Evolutionary conservation across 2,113 vertebrate genomes (phyloP).

Genomic region (Piprites chloris): DNA sequence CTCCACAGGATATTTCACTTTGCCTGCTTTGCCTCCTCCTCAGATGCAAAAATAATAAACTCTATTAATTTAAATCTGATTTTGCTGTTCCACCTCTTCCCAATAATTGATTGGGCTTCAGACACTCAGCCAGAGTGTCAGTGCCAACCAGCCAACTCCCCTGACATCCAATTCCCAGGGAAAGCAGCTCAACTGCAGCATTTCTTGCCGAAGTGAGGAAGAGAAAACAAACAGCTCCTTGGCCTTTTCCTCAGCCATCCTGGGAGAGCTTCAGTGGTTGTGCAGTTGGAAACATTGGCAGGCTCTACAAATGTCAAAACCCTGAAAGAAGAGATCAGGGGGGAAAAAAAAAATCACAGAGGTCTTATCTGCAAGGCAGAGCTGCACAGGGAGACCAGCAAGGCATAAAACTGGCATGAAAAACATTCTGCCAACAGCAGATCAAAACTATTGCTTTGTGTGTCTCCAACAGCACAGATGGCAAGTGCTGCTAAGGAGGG

Average conservation of each 20-base stretch:
- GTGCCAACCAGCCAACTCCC: neutral
- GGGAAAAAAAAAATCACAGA: neutral
- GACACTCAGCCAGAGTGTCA: neutral
- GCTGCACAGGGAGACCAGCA: neutral
- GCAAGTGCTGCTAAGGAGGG: neutral
- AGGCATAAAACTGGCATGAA: neutral
- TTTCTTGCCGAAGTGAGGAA: neutral
- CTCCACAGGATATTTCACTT: neutral
- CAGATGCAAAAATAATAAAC: slow-evolving; percentile 36
- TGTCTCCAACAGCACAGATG: slow-evolving; percentile 7
- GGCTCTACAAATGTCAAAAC: neutral
- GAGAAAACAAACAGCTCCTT: neutral
- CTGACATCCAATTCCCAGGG: neutral
- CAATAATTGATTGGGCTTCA: slow-evolving; percentile 9
- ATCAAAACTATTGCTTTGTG: neutral
- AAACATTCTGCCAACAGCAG: neutral
- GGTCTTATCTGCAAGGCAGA: neutral
- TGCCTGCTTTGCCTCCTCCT: neutral
- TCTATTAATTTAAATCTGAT: slow-evolving; percentile 38
- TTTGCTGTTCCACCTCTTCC: neutral
- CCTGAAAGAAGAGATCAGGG: neutral
- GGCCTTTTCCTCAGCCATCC: neutral
- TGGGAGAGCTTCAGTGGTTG: neutral
- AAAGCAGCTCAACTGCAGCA: neutral
- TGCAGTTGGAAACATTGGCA: neutral